phyloP scores from a whole-genome alignment of 2,797 vertebrate genomes.

The Bradypodion pumilum region DNA sequence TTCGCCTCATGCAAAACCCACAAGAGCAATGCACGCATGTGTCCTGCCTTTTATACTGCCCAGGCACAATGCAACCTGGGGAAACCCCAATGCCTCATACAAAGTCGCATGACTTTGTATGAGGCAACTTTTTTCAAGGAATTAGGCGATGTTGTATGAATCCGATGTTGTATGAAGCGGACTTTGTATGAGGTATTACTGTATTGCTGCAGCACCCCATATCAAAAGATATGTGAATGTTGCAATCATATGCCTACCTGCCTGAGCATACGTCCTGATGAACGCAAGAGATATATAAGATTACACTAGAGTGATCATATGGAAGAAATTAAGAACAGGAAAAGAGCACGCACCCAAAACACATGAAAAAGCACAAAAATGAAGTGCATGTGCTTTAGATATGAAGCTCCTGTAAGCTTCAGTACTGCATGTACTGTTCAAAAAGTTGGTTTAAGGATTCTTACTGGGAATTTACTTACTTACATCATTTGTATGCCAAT shows the following conservation, averaged over 20 bases:
- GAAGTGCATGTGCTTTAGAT: background rate
- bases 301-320: background rate
- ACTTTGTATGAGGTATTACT: too few relatives aligned
- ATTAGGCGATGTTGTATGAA: too few relatives aligned
- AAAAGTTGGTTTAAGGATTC: too few relatives aligned
- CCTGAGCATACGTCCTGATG: background rate
- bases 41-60: too few relatives aligned
- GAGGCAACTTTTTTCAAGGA: too few relatives aligned
- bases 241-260: background rate
- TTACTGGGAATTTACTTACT: background rate
- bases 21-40: too few relatives aligned
- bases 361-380: too few relatives aligned
- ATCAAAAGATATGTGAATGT: background rate
- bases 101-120: too few relatives aligned
- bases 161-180: too few relatives aligned
- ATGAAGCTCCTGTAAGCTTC: background rate
- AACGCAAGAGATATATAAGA: background rate
- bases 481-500: background rate
- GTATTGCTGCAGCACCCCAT: background rate
- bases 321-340: background rate
- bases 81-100: too few relatives aligned
- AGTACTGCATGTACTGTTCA: background rate
- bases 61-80: too few relatives aligned
- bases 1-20: too few relatives aligned
- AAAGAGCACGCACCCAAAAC: background rate